Base-by-base conservation (phyloP, 2,797 vertebrate species). In the Enteromius trimaculatus region DNA sequence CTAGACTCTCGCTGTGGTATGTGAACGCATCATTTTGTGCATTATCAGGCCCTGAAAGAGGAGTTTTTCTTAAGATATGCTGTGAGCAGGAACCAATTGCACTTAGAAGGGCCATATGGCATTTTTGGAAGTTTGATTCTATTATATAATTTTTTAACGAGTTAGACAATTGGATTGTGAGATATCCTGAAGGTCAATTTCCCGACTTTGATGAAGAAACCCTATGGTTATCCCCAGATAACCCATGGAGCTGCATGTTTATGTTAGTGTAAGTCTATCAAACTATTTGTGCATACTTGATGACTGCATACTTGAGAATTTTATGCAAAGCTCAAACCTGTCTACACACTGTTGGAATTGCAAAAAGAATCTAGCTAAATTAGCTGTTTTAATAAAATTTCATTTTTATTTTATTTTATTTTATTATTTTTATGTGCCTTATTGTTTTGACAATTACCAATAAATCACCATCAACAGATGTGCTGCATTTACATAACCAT, bases 1-100 rank as follows among this genome's bases (percentile, higher is more conserved):
- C 55, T 74, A 86, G 80, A 34, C 64, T 72, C 47, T 77, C 26
- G 16, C 81, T 44, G 55, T 31, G 66, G 82, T 55, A 71, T 84
- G 76, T 55, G 58, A 84, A 68, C 26, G 64, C 62, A 68, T 76
- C 23, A 29, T 82, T 82, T 39, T 76, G 31, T 51, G 31, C 29
- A 10, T 66, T n/a, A 23, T 76, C 51, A 60, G 34, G 19, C 42
- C 37, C 44, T 74, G 77, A 42, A 68, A 23, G 9, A 64, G 51
- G 21, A 14, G 9, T 60, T 77, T 77, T 11, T 65, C 23, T 75
- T 79, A 14, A 31, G 14, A 60, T 21, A 74, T 55, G 37, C 65
- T 82, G 68, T 64, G 72, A 85, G 53, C 55, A 66, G 21, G n/a
- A 47, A 55, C 37, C 7, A 81, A 42, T 83, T 51, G 60, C 79